Evolutionary conservation across 2,888 invertebrate species (phyloP), one percentile per base, ranked within the genome.

Genomic region (Ferdinandea cuprea): DNA sequence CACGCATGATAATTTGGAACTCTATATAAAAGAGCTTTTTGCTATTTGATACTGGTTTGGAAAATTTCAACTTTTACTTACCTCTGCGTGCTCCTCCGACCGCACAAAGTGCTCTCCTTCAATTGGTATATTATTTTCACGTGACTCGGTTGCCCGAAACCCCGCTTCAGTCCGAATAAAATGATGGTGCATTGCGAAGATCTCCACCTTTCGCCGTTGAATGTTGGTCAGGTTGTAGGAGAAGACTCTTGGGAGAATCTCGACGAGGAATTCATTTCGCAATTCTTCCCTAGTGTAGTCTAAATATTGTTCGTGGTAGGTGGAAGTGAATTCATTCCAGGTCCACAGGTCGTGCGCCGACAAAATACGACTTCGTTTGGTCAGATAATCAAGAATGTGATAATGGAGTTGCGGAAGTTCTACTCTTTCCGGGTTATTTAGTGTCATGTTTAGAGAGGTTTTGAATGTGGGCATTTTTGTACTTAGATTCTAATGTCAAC

Each of bases 151-250:
- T 44, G 68, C 56, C 1, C 21, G 3, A 25, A 65, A 84, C 3
- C 84, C 84, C 7, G 73, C 44, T 1, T 42, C 54, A 0, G 28
- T 74, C 2, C 21, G 35, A 4, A 1, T 8, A 13, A 69, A 79
- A 4, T 52, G 37, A 13, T 58, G 25, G 19, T 73, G 58, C 0
- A 15, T 35, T 1, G 68, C 52, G 13, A 69, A 79, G 11, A 84
- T 69, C 48, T 79, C 79, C 0, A 84, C 42, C 54, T 79, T 84
- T n/a, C 69, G 35, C 30, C 15, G 19, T 9, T 84, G 84, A 3
- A 79, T 63, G 5, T 19, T 0, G 0, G 58, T 65, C 6, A 84
- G 15, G n/a, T 63, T 25, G 44, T 65, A 84, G 0, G 52, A 73
- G 15, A 65, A 69, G 0, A 84, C 37, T 17, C 69, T 79, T 0